Percentiles rank a stretch among this genome's conserved stretches.
phyloP scores from a whole-genome alignment of 2,113 vertebrate species.

The Oncorhynchus keta region DNA sequence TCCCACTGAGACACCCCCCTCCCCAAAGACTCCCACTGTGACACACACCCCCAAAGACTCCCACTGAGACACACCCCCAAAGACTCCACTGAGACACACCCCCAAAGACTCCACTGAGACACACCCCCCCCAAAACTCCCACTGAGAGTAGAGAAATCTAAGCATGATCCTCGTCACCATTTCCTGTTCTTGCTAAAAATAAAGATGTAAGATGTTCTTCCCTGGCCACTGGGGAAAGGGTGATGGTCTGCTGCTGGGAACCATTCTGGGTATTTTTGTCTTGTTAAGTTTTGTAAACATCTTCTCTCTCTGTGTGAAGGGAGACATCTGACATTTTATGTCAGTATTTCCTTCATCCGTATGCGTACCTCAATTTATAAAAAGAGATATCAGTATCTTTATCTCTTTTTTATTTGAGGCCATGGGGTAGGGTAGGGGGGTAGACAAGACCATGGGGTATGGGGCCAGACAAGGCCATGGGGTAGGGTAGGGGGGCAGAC shows the following conservation, averaged over 20 bases:
- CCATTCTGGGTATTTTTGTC: slow-evolving; percentile 43
- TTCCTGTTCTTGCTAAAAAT: slow-evolving; percentile 44
- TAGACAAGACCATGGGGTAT: too few species aligned
- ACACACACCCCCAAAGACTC: too few species aligned
- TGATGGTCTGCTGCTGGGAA: slow-evolving; percentile 49
- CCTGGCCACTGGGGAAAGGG: slow-evolving; percentile 28
- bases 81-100: too few species aligned
- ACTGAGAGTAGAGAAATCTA: slow-evolving; percentile 10
- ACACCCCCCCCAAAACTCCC: background rate
- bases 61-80: too few species aligned
- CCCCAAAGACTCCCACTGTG: too few species aligned
- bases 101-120: too few species aligned
- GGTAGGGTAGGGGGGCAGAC: too few species aligned
- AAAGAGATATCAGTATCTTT: slow-evolving; percentile 17
- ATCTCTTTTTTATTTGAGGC: too few species aligned
- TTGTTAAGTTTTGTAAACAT: slow-evolving; percentile 29
- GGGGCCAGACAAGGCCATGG: too few species aligned
- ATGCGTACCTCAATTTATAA: slow-evolving; percentile 25
- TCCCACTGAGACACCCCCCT: too few species aligned
- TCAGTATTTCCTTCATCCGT: slow-evolving; percentile 15
- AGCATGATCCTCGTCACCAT: slow-evolving; percentile 16
- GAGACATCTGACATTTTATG: slow-evolving; percentile 28
- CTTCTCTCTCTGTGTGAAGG: slow-evolving; percentile 1
- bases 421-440: too few species aligned
- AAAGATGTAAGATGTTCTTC: slow-evolving; percentile 47